Percentiles rank a stretch among this genome's conserved stretches.
Conservation (phyloP, 2,888 invertebrate genomes). For the Lysandra coridon region DNA sequence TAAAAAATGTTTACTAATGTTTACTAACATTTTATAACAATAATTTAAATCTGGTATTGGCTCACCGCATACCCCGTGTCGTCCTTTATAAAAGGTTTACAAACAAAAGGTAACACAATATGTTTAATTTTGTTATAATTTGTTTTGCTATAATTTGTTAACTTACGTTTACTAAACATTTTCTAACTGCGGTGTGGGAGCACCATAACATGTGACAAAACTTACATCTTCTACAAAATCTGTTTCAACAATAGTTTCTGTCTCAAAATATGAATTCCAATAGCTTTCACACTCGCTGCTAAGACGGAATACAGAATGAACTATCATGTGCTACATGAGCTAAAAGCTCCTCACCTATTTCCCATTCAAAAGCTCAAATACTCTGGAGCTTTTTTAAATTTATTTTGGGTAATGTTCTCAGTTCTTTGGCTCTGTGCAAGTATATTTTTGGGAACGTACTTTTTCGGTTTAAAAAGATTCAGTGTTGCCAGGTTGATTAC, state of each 20-base stretch:
- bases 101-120: too few relatives aligned
- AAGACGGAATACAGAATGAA: constrained; percentile 7
- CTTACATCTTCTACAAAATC: not conserved
- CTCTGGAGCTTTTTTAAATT: constrained; percentile 4
- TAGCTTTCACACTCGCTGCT: not conserved
- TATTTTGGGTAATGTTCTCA: constrained; percentile 5
- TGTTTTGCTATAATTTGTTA: too few relatives aligned
- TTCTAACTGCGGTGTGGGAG: too few relatives aligned
- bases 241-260: not conserved
- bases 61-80: too few relatives aligned
- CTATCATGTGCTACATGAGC: not conserved
- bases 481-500: not conserved
- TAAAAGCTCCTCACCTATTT: constrained; percentile 7
- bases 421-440: not conserved
- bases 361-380: constrained; percentile 2
- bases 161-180: too few relatives aligned
- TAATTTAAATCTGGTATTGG: too few relatives aligned
- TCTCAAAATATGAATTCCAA: constrained; percentile 13
- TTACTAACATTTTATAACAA: too few relatives aligned
- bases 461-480: not conserved
- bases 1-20: too few relatives aligned
- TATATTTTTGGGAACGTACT: not conserved
- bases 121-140: too few relatives aligned
- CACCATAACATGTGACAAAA: not conserved
- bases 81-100: too few relatives aligned